A percentile compares a stretch with the other conserved stretches of the same genome.
Conservation (phyloP, 2,888 invertebrate genomes). For the Imbricaverruca yamaguchii region DNA sequence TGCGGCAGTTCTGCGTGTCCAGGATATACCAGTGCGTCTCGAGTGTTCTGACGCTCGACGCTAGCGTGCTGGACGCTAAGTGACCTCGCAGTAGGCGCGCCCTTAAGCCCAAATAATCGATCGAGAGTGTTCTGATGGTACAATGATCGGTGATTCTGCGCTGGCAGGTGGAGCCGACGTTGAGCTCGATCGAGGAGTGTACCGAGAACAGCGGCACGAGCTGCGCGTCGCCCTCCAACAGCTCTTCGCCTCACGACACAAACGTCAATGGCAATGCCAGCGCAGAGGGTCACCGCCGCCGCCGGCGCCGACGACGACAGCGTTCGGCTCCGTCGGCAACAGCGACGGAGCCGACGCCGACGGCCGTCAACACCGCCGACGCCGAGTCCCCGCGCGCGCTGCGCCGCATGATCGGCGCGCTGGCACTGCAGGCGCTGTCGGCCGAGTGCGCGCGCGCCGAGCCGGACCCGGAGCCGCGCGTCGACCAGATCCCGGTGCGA, state of each 20-base stretch:
- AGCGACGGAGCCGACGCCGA: not conserved
- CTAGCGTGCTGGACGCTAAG: no score
- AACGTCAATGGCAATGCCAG: not conserved
- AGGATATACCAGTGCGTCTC: no score
- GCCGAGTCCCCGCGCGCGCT: not conserved
- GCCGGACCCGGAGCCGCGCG: not conserved
- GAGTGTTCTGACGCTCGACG: no score
- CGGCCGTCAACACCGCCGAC: not conserved
- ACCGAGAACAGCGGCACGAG: not conserved
- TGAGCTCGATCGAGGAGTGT: not conserved
- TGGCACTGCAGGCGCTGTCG: constrained; percentile 13
- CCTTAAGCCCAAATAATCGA: no score
- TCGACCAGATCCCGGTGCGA: constrained; percentile 6
- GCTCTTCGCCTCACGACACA: not conserved
- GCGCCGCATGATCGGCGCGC: not conserved
- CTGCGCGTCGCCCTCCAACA: not conserved
- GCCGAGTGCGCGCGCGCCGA: constrained; percentile 8
- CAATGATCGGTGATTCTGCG: not conserved
- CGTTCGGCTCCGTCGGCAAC: no score
- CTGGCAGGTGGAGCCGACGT: not conserved
- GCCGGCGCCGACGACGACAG: no score
- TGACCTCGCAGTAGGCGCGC: no score
- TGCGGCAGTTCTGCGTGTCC: no score
- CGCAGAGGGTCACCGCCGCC: no score
- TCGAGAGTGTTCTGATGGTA: no score